Evolutionary conservation across 1,140 invertebrate species (phyloP), one percentile per base, ranked within the genome.

Genomic region (Latrodectus geometricus): DNA sequence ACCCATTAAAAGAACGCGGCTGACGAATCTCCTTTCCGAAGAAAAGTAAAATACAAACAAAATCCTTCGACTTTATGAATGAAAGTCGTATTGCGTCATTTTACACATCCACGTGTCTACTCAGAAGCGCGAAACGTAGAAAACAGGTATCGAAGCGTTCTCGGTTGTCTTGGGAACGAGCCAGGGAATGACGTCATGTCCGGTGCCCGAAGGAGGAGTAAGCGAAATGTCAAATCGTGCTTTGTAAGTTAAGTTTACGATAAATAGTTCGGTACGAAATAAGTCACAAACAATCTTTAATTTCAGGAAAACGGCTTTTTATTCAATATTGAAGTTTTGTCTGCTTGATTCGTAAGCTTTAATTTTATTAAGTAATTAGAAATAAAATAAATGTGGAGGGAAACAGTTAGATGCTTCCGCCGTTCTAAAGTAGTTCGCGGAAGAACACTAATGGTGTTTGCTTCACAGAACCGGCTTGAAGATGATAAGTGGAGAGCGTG

Each of bases 401-500:
- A n/a, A 65, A 15, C 7, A 15, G n/a, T 15, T 65, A n/a, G 1
- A 76, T 76, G 49, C 82, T 85, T 61, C 82, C 74, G 54, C 14
- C 80, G 50, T n/a, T 9, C 9, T n/a, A n/a, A 85, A 85, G 74
- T 85, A 69, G 82, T 85, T 85, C 82, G 82, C 82, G 82, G 82
- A 85, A 85, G 82, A 77, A 69, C 20, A 69, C 82, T 85, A 77
- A 85, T 83, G 81, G 72, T 66, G 81, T 83, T 23, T 20, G 56
- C 74, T 85, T 85, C 82, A 77, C 49, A 85, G 82, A 85, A 85
- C 82, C 82, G 73, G 82, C 82, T 77, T 70, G 81, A 83, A 66
- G 82, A 85, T 85, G 78, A 80, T 80, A 80, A 80, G 65, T 52
- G 23, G 73, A 72, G 61, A 20, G 82, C n/a, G 82, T 85, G 82